Base-by-base conservation (phyloP, 2,797 vertebrate species). In the Danio kyathit region DNA sequence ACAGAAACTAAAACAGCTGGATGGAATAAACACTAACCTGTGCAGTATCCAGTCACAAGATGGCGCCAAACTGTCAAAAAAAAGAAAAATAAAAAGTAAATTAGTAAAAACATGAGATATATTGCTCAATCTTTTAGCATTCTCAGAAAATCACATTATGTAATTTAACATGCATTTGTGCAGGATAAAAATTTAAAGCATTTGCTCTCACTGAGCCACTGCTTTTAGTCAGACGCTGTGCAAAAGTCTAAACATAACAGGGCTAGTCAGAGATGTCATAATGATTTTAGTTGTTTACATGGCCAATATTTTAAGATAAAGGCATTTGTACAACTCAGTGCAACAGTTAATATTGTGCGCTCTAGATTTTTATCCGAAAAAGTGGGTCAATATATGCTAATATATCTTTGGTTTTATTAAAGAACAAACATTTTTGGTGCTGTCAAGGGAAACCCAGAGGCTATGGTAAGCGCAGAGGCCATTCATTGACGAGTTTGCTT, bases 341-440 rank as follows among this genome's bases (percentile, higher is more conserved):
- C 41, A 76, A 56, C 13, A 13, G 61, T 48, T 40, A 54, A 12
- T 43, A 16, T 79, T 70, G 52, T 0, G 1, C 5, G 51, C 40
- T 5, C n/a, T 29, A 51, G 46, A 51, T 71, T 59, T 29, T 3
- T 40, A 16, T 70, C 12, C n/a, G n/a, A n/a, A 78, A 60, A 78
- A 60, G n/a, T 70, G 17, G 54, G 65, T 51, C 44, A 79, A 52
- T 43, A 40, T 16, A 71, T 70, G 56, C 8, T 10, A 21, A 49
- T 8, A 19, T 21, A 41, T 21, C 67, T 19, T 2, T 29, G n/a
- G 66, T 41, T 21, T 51, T 61, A 51, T 61, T 61, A 61, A 61
- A 70, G 76, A 70, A 70, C 38, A 76, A 12, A 65, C 40, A 44
- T 17, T 66, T 57, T 17, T 69, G 19, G 5, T 19, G 16, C 19